Conservation (phyloP, 2,888 invertebrate genomes). For the Selenia dentaria region DNA sequence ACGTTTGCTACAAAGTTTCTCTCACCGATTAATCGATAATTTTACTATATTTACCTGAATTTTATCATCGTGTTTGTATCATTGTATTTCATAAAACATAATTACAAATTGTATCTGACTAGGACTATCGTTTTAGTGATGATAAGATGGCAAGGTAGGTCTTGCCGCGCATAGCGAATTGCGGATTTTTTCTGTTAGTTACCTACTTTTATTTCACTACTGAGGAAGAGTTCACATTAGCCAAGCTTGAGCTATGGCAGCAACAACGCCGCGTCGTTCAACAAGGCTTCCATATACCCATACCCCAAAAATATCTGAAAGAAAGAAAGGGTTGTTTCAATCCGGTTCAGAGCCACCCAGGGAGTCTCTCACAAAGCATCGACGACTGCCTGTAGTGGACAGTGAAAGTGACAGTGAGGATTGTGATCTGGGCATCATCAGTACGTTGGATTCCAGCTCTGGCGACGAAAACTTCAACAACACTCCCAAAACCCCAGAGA, state of each 20-base stretch:
- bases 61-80: slow-evolving; percentile 26
- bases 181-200: no score
- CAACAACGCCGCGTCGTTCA: slow-evolving; percentile 71
- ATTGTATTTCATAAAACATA: slow-evolving; percentile 7
- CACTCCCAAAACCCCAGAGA: slow-evolving; percentile 66
- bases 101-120: slow-evolving; percentile 10
- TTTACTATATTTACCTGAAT: slow-evolving; percentile 32
- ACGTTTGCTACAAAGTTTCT: slow-evolving; percentile 50
- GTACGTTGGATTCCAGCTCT: slow-evolving; percentile 79
- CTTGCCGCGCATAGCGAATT: slow-evolving; percentile 27
- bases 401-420: slow-evolving; percentile 80
- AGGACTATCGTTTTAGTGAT: slow-evolving; percentile 10
- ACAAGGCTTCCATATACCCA: slow-evolving; percentile 64
- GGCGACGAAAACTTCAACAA: slow-evolving; percentile 64
- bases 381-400: slow-evolving; percentile 69
- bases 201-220: no score
- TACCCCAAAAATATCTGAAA: slow-evolving; percentile 85
- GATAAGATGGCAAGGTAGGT: slow-evolving; percentile 18
- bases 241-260: slow-evolving; percentile 59
- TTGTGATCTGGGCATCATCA: slow-evolving; percentile 84
- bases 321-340: slow-evolving; percentile 87
- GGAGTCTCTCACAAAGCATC: slow-evolving; percentile 71
- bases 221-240: no score
- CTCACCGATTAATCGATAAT: slow-evolving; percentile 43
- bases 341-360: slow-evolving; percentile 46